phyloP scores from a whole-genome alignment of 2,113 vertebrate species.

The Triplophysa dalaica region DNA sequence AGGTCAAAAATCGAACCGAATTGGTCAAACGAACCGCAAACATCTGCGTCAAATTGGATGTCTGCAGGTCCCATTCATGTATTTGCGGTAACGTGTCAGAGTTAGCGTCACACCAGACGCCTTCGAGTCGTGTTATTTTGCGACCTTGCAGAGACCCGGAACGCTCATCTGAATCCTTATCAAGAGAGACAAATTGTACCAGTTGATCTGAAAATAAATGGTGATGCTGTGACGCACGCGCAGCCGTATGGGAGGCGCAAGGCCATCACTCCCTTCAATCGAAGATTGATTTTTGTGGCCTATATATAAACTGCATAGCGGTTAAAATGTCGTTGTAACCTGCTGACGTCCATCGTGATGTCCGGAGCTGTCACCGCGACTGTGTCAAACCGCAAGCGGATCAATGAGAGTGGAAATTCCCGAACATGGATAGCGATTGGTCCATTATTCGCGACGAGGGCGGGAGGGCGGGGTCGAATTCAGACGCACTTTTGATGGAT shows the following conservation, averaged over 20 bases:
- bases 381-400: slow-evolving; percentile 51
- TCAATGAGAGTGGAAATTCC: slow-evolving; percentile 61
- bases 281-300: background rate
- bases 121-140: background rate
- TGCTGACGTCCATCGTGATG: slow-evolving; percentile 43
- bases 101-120: background rate
- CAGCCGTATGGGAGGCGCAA: background rate
- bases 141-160: background rate
- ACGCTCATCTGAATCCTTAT: background rate
- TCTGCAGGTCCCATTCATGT: background rate
- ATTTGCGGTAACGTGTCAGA: background rate
- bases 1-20: background rate
- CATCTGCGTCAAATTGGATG: slow-evolving; percentile 67
- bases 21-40: slow-evolving; percentile 45
- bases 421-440: slow-evolving; percentile 49
- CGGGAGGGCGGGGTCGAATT: slow-evolving; percentile 9
- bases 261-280: background rate
- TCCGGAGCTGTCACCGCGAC: slow-evolving; percentile 50
- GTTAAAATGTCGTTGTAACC: background rate
- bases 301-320: background rate
- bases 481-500: slow-evolving; percentile 32
- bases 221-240: background rate
- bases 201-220: background rate
- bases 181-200: background rate
- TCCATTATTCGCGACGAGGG: background rate